A percentile compares a stretch with the other conserved stretches of the same genome.
Evolutionary conservation across 2,797 vertebrate genomes (phyloP).

Genomic region (Sebastes iracundus): DNA sequence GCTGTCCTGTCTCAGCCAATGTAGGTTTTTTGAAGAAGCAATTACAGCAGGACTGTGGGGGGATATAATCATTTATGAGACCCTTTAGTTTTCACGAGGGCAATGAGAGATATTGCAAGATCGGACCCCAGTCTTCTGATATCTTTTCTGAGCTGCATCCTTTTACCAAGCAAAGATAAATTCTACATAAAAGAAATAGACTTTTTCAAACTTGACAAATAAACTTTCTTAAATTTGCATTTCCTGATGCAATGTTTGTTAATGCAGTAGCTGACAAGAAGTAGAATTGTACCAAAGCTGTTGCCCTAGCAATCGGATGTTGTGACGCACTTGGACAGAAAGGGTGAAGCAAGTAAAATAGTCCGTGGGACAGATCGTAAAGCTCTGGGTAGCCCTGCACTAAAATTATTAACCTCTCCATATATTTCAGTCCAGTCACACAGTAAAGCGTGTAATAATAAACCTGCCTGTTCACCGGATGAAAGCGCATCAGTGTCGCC

Average conservation of each 20-base stretch:
- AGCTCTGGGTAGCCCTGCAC: no score
- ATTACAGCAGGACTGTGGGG: constrained; percentile 26
- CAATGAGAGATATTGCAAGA: not conserved
- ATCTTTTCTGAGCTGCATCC: not conserved
- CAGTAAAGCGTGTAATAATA: no score
- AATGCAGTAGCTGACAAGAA: not conserved
- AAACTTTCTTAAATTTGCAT: not conserved
- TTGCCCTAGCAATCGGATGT: not conserved
- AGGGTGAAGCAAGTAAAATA: no score
- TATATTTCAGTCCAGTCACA: no score
- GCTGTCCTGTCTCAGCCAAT: constrained; percentile 13
- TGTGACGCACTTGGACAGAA: not conserved
- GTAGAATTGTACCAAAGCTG: no score
- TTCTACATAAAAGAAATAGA: not conserved
- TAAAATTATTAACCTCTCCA: no score
- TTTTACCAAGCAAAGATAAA: not conserved
- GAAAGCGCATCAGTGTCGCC: no score
- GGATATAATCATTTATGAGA: constrained; percentile 33
- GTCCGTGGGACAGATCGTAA: no score
- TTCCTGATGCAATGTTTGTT: not conserved
- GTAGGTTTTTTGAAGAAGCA: constrained; percentile 32
- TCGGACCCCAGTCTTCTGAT: not conserved
- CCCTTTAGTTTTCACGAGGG: constrained; percentile 11
- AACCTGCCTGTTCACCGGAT: no score
- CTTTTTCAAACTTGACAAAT: not conserved